phyloP scores from a whole-genome alignment of 2,113 vertebrate genomes.

The Chaenocephalus aceratus region DNA sequence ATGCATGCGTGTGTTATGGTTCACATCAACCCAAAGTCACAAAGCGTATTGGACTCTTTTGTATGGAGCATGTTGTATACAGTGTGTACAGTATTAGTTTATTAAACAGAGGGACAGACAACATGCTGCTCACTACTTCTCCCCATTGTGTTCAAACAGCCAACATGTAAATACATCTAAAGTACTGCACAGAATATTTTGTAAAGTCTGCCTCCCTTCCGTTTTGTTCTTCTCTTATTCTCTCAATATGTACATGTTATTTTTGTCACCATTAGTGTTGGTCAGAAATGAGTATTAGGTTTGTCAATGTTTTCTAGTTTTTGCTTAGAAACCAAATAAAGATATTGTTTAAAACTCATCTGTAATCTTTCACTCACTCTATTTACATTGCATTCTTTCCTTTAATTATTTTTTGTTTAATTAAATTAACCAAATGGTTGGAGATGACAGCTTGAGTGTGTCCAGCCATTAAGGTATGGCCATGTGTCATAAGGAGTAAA shows the following conservation, averaged over 20 bases:
- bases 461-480: no score
- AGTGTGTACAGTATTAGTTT: conserved; percentile 45
- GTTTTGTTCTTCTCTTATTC: conserved; percentile 31
- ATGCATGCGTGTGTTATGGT: conserved; percentile 48
- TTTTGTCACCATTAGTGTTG: conserved; percentile 48
- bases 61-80: conserved; percentile 64
- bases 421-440: no score
- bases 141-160: conserved; percentile 19
- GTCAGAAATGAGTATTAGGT: conserved; percentile 17
- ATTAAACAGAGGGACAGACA: conserved; percentile 12
- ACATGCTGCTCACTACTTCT: conserved; percentile 24
- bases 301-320: conserved; percentile 41
- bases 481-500: no score
- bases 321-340: conserved; percentile 69
- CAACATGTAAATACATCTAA: conserved; percentile 45
- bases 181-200: conserved; percentile 54
- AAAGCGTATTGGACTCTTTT: conserved; percentile 57
- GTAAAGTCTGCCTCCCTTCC: conserved; percentile 53
- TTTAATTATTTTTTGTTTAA: no score
- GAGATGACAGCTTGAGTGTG: no score
- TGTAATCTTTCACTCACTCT: not conserved
- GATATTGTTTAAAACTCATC: conserved; percentile 29
- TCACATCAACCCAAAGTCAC: conserved; percentile 36
- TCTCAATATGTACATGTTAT: conserved; percentile 16
- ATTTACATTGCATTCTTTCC: not conserved